Percentiles rank a stretch among this genome's conserved stretches.
phyloP scores from a whole-genome alignment of 2,888 invertebrate genomes.

The Agrotis exclamationis region DNA sequence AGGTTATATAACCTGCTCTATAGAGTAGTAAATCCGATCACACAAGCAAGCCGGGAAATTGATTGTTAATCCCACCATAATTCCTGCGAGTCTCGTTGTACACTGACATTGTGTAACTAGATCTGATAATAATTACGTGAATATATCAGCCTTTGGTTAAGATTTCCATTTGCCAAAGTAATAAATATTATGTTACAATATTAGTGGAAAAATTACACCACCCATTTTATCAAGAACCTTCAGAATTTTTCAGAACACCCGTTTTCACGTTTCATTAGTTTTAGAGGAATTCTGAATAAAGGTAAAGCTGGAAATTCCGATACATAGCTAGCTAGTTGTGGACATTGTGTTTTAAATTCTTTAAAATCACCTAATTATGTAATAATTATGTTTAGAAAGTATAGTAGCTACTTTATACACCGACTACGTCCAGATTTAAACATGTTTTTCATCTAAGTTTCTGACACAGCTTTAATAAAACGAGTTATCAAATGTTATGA shows the following conservation, averaged over 20 bases:
- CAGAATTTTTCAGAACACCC: not conserved
- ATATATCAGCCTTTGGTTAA: no score
- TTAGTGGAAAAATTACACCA: not conserved
- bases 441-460: not conserved
- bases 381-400: no score
- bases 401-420: no score
- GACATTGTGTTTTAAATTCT: no score
- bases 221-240: no score
- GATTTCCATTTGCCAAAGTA: no score
- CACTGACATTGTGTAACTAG: not conserved
- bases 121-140: not conserved
- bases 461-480: not conserved
- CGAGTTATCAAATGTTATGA: no score
- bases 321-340: no score
- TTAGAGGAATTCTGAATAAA: not conserved
- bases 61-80: not conserved
- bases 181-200: no score
- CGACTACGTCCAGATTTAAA: no score
- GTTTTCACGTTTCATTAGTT: not conserved
- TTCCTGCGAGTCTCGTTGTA: not conserved
- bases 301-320: not conserved
- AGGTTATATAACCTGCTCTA: not conserved
- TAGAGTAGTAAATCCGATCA: slow-evolving; percentile 9
- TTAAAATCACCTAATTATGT: no score
- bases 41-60: slow-evolving; percentile 5